These are phyloP conservation scores for Andrena minutula DNA, from an alignment of 2,888 invertebrate genomes.

Conservation along the genomic window DNA sequence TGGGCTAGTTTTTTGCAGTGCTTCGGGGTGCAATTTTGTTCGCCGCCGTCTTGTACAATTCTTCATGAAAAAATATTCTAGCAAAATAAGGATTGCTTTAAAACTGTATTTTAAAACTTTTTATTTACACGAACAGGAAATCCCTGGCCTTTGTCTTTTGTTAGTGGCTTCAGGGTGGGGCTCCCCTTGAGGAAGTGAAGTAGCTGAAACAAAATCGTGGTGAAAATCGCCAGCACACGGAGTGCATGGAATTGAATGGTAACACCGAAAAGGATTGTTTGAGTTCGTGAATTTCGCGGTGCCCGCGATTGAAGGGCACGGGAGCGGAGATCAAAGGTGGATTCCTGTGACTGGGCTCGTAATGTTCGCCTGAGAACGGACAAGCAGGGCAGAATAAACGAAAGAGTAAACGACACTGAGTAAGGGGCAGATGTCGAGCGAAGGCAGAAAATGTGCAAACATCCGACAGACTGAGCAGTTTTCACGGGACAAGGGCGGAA, in stretches of 20 bases:
- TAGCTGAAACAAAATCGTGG: too few relatives aligned
- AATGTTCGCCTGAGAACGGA: neutral
- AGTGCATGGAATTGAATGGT: constrained; percentile 27
- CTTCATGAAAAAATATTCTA: too few relatives aligned
- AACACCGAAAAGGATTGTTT: constrained; percentile 32
- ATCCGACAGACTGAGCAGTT: constrained; percentile 59
- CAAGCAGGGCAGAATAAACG: constrained; percentile 1
- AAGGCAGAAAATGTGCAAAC: constrained; percentile 59
- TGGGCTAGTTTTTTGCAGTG: too few relatives aligned
- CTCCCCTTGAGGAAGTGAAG: too few relatives aligned
- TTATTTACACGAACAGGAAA: too few relatives aligned
- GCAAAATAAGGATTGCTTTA: too few relatives aligned
- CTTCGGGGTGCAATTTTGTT: too few relatives aligned
- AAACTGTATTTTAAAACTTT: too few relatives aligned
- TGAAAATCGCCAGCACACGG: too few relatives aligned
- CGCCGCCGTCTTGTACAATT: too few relatives aligned
- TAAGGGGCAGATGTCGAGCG: constrained; percentile 35
- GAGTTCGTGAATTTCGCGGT: constrained; percentile 23
- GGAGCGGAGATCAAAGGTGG: neutral
- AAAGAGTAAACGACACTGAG: constrained; percentile 25
- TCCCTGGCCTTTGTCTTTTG: too few relatives aligned
- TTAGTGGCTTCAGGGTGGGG: too few relatives aligned
- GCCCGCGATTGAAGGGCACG: neutral
- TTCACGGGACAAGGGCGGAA: constrained; percentile 49
- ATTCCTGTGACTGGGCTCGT: neutral